A percentile compares a stretch with the other conserved stretches of the same genome.
phyloP scores from a whole-genome alignment of 1,140 invertebrate genomes.

The Amyelois transitella region DNA sequence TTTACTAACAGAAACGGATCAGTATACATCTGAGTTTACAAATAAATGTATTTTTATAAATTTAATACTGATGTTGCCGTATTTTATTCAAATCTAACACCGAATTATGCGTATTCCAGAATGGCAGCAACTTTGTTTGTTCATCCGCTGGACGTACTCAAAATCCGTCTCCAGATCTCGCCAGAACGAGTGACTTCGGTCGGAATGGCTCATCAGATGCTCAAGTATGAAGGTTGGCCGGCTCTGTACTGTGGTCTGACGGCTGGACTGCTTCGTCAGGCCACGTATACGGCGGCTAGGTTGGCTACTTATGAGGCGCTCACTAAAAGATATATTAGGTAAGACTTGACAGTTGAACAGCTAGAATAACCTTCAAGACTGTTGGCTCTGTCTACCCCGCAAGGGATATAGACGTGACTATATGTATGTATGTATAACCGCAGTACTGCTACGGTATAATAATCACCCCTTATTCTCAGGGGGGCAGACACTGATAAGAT shows the following conservation, averaged over 20 bases:
- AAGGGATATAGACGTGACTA: no score
- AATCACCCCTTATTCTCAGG: no score
- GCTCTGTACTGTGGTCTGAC: constrained; percentile 91
- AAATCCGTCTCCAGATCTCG: constrained; percentile 96
- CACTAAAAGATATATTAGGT: constrained; percentile 84
- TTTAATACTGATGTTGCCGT: no score
- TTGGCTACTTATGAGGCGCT: constrained; percentile 95
- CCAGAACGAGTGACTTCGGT: constrained; percentile 80
- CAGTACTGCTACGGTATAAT: no score
- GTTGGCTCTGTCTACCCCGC: no score
- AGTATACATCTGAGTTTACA: no score
- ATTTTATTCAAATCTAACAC: no score
- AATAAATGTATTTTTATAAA: no score
- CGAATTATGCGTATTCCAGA: constrained; percentile 76
- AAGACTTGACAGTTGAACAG: constrained; percentile 22
- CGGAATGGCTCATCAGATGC: constrained; percentile 81
- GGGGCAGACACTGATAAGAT: no score
- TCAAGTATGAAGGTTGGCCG: constrained; percentile 88
- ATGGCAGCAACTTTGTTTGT: constrained; percentile 97
- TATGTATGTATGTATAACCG: no score
- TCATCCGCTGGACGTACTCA: constrained; percentile 96
- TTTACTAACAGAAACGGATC: no score
- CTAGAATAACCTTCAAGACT: no score
- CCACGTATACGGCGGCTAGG: constrained; percentile 97
- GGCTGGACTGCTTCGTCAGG: constrained; percentile 91